Evolutionary conservation across 1,140 invertebrate genomes (phyloP).

Genomic region (Tachypleus tridentatus): DNA sequence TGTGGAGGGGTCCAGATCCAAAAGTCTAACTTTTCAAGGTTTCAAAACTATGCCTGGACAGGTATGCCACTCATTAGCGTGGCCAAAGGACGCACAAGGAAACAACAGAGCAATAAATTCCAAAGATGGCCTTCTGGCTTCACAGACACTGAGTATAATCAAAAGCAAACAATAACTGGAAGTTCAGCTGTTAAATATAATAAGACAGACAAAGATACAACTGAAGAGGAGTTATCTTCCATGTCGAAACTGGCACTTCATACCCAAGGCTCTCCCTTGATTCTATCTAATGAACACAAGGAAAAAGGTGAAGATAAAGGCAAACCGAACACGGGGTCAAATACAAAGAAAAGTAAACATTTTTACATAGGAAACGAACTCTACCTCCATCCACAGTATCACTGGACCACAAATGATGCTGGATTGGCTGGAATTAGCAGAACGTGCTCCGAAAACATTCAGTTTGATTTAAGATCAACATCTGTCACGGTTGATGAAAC

Average conservation of each 20-base stretch:
- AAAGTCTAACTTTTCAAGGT: not conserved
- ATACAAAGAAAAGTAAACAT: constrained; percentile 7
- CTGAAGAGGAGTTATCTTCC: constrained; percentile 7
- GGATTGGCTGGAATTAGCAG: too few relatives aligned
- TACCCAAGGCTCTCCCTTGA: constrained; percentile 17
- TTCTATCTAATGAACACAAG: constrained; percentile 3
- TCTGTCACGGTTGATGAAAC: too few relatives aligned
- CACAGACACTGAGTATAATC: too few relatives aligned
- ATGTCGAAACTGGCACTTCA: constrained; percentile 16
- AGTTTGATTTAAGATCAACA: too few relatives aligned
- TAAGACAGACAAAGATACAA: too few relatives aligned
- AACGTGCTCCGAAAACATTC: too few relatives aligned
- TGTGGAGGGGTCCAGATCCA: constrained; percentile 5
- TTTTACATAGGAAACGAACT: constrained; percentile 7
- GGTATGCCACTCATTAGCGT: constrained; percentile 56
- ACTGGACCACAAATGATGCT: too few relatives aligned
- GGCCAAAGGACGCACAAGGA: constrained; percentile 17
- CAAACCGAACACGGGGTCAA: not conserved
- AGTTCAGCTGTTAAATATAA: too few relatives aligned
- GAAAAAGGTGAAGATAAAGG: not conserved
- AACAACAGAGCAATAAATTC: not conserved
- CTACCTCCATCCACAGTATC: not conserved
- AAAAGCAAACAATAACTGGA: too few relatives aligned
- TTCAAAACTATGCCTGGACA: constrained; percentile 38
- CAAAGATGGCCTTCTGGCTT: too few relatives aligned